Conservation (phyloP, 2,113 vertebrate genomes). For the Callionymus lyra region DNA sequence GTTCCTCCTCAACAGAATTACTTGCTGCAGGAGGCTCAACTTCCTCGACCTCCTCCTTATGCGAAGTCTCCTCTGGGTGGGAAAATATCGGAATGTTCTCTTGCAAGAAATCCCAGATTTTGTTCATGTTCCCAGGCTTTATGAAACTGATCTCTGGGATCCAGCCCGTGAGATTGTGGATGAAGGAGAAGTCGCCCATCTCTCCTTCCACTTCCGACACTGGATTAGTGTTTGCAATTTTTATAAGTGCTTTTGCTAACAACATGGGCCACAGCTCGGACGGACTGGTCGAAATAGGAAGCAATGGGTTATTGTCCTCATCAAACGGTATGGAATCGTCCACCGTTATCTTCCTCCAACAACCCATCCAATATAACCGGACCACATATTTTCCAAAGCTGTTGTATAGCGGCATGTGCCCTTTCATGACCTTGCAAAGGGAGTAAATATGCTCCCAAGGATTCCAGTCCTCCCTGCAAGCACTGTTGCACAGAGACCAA, state of each 20-base stretch:
- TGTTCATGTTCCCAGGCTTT: slow-evolving; percentile 66
- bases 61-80: slow-evolving; percentile 10
- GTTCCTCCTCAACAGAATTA: slow-evolving; percentile 14
- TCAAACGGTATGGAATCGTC: slow-evolving; percentile 87
- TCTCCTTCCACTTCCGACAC: slow-evolving; percentile 56
- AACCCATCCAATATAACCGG: slow-evolving; percentile 92
- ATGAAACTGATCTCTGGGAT: slow-evolving; percentile 78
- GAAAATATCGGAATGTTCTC: slow-evolving; percentile 71
- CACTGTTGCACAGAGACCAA: slow-evolving; percentile 67
- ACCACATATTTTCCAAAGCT: slow-evolving; percentile 84
- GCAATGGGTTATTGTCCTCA: slow-evolving; percentile 75
- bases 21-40: slow-evolving; percentile 24
- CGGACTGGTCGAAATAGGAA: slow-evolving; percentile 73
- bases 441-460: slow-evolving; percentile 95
- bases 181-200: slow-evolving; percentile 77
- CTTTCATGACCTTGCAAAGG: slow-evolving; percentile 73
- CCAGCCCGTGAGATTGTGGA: slow-evolving; percentile 85
- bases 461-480: slow-evolving; percentile 62
- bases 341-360: slow-evolving; percentile 86
- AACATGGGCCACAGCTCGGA: slow-evolving; percentile 92
- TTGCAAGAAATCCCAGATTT: slow-evolving; percentile 78
- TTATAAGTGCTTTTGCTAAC: slow-evolving; percentile 86
- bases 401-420: slow-evolving; percentile 80
- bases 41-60: slow-evolving; percentile 20
- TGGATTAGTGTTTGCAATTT: slow-evolving; percentile 48